These are phyloP conservation scores for Chitala chitala DNA, from an alignment of 2,113 vertebrate genomes.

Conservation along the genomic window DNA sequence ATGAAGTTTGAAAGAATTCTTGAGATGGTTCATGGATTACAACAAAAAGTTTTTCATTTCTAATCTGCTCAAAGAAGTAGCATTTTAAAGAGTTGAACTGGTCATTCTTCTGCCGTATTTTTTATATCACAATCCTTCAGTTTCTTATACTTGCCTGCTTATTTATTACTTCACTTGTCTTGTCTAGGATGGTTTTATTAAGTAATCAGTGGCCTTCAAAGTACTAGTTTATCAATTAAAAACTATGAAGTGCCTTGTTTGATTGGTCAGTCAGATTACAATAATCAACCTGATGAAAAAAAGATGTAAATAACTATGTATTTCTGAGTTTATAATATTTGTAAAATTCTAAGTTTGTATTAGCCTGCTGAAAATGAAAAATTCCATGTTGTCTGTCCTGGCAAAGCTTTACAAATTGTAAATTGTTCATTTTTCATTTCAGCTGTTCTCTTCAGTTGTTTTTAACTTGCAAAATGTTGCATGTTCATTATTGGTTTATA, in stretches of 20 bases:
- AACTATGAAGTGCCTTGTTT: not conserved
- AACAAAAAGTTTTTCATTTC: constrained; percentile 1
- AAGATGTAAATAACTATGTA: not conserved
- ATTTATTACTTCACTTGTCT: too few species aligned
- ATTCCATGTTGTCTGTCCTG: not conserved
- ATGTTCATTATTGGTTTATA: constrained; percentile 5
- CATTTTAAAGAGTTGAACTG: not conserved
- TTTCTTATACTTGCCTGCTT: too few species aligned
- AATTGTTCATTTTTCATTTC: not conserved
- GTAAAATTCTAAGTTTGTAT: not conserved
- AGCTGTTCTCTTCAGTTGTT: not conserved
- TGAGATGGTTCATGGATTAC: constrained; percentile 13
- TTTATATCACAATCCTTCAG: too few species aligned
- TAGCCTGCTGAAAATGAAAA: not conserved
- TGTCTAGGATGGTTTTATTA: too few species aligned
- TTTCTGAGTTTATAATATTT: not conserved
- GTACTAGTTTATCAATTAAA: constrained; percentile 1
- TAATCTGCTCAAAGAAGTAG: not conserved
- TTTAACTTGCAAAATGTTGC: not conserved
- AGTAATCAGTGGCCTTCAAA: too few species aligned
- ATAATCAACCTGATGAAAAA: not conserved
- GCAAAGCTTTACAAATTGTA: not conserved
- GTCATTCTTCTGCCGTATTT: constrained; percentile 14
- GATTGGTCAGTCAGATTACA: not conserved
- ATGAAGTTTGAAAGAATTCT: constrained; percentile 25